phyloP scores from a whole-genome alignment of 2,797 vertebrate species.

The Florisuga fusca region DNA sequence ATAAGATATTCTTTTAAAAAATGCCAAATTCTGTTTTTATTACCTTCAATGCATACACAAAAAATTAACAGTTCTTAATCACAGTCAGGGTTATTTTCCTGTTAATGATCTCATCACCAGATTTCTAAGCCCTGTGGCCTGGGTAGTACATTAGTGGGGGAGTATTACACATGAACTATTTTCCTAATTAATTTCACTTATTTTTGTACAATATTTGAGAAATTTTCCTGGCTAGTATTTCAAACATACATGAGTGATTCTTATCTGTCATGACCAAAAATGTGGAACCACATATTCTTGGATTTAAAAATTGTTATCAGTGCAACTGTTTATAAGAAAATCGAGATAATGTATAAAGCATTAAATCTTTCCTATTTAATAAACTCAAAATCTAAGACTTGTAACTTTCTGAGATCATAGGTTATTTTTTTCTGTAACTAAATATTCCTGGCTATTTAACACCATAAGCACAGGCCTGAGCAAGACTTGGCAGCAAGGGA shows the following conservation, averaged over 20 bases:
- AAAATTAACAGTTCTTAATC: background rate
- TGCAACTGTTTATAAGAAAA: background rate
- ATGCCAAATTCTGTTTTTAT: background rate
- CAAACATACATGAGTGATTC: background rate
- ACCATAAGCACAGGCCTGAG: background rate
- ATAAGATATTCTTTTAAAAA: background rate
- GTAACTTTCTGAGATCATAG: background rate
- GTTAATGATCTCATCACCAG: background rate
- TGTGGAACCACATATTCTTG: background rate
- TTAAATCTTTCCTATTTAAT: background rate
- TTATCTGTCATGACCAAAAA: background rate
- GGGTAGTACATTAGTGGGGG: background rate
- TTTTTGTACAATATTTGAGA: background rate
- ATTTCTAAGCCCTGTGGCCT: background rate
- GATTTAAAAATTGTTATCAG: background rate
- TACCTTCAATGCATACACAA: background rate
- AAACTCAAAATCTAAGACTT: background rate
- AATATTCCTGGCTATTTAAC: slow-evolving; percentile 1
- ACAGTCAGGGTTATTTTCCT: background rate
- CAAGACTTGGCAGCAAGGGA: background rate
- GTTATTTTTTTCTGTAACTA: background rate
- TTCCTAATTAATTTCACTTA: background rate
- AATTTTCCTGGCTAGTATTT: background rate
- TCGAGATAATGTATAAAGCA: background rate
- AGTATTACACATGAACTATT: background rate